Base-by-base conservation (phyloP, 2,888 invertebrate genomes). In the Sphaeridia pumilis region DNA sequence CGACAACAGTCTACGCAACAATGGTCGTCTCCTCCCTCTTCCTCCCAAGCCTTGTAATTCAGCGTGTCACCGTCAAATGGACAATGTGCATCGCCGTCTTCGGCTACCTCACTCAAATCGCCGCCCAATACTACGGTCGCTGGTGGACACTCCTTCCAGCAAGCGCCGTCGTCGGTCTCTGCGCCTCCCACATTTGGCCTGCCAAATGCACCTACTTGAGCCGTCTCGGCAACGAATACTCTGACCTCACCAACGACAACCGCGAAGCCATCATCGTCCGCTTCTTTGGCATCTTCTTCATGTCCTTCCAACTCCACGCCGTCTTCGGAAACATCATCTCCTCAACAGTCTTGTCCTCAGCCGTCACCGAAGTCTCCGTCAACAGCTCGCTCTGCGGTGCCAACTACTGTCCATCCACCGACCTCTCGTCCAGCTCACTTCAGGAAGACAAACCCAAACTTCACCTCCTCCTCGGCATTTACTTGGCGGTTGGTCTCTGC, bases 221-320 rank as follows among this genome's bases (percentile, higher is more conserved):
- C 22, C 88, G 93, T 73, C 87, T 85, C 36, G 94, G 92, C 43
- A 86, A 87, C 58, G 82, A 86, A 62, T 89, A 88, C 73, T 88
- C 94, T n/a, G 86, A 86, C 68, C 74, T 90, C 57, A 87, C 87
- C 14, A 84, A 86, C 67, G 85, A 87, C 69, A 80, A 85, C 25
- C 82, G 87, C 48, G 89, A 92, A 70, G 89, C 87, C 22, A 88
- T 93, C 65, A 89, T 97, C 66, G 92, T 93, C 53, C 75, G 92
- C 67, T 95, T 97, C 78, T 97, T 97, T 73, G 97, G 97, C 38
- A 87, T 94, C 79, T 97, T 97, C 81, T 97, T 97, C 77, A 54
- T 61, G 31, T 80, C 94, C 66, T 87, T 94, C 62, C 95, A 95
- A 83, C 94, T 95, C 72, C 87, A 92, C 17, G 88, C 94, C 74